These are phyloP conservation scores for Drosophila cognata DNA, from an alignment of 2,888 invertebrate genomes.

Conservation along the genomic window DNA sequence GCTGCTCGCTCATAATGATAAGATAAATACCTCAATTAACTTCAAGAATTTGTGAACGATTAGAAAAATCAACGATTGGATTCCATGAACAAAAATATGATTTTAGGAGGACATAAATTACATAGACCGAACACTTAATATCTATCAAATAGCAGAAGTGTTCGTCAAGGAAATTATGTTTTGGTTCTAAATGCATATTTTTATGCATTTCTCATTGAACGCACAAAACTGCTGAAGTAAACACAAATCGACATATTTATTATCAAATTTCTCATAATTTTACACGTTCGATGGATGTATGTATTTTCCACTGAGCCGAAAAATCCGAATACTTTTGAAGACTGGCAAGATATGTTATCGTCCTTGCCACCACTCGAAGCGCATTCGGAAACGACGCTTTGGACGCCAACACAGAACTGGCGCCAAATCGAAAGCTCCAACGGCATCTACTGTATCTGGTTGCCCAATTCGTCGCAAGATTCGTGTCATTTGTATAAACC, in stretches of 20 bases:
- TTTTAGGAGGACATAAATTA: background rate
- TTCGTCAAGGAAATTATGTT: background rate
- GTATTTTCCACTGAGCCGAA: background rate
- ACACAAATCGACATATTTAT: background rate
- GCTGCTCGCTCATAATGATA: background rate
- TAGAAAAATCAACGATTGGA: background rate
- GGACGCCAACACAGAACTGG: background rate
- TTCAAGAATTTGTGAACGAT: background rate
- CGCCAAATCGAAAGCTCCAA: background rate
- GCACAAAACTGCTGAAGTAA: background rate
- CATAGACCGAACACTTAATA: background rate
- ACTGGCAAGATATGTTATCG: background rate
- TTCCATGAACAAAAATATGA: background rate
- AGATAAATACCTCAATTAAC: conserved; percentile 4
- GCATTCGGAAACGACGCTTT: background rate
- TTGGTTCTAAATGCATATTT: background rate
- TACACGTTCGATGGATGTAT: background rate
- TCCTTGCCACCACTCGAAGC: background rate
- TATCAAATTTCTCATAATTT: background rate
- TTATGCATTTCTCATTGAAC: background rate
- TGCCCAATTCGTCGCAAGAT: too few relatives aligned
- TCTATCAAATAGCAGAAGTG: background rate
- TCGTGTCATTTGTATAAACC: too few relatives aligned
- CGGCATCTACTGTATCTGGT: background rate
- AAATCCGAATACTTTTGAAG: background rate